Conservation (phyloP, 2,888 invertebrate genomes). For the Tupiocoris notatus region DNA sequence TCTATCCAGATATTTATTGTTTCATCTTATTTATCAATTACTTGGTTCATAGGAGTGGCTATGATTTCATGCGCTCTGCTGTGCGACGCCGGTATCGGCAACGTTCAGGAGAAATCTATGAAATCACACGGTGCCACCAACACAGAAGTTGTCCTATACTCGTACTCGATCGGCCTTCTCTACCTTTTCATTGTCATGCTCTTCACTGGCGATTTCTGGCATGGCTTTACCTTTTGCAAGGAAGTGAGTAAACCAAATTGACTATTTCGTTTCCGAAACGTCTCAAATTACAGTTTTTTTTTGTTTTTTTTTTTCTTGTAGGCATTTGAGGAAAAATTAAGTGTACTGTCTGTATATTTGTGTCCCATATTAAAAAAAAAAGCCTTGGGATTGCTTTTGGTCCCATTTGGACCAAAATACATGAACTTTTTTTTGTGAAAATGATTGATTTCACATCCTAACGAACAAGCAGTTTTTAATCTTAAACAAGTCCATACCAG, state of each 20-base stretch:
- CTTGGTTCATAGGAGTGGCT: conserved; percentile 72
- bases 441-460: too few species aligned
- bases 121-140: conserved; percentile 77
- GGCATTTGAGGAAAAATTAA: too few species aligned
- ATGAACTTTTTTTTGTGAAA: too few species aligned
- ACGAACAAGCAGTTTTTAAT: too few species aligned
- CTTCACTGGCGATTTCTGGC: conserved; percentile 68
- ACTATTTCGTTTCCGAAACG: too few species aligned
- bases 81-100: conserved; percentile 94
- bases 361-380: too few species aligned
- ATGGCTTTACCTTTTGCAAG: conserved; percentile 74
- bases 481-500: too few species aligned
- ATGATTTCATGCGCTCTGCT: conserved; percentile 82
- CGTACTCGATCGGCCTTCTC: conserved; percentile 82
- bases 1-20: background rate
- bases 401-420: too few species aligned
- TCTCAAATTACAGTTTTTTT: too few species aligned
- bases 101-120: conserved; percentile 95
- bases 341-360: too few species aligned
- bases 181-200: conserved; percentile 76
- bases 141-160: conserved; percentile 89
- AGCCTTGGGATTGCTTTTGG: too few species aligned
- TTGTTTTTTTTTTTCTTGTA: too few species aligned
- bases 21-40: conserved; percentile 54
- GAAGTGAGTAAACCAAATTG: conserved; percentile 60